Conservation (phyloP, 2,797 vertebrate genomes). For the Hyperoplus lanceolatus region DNA sequence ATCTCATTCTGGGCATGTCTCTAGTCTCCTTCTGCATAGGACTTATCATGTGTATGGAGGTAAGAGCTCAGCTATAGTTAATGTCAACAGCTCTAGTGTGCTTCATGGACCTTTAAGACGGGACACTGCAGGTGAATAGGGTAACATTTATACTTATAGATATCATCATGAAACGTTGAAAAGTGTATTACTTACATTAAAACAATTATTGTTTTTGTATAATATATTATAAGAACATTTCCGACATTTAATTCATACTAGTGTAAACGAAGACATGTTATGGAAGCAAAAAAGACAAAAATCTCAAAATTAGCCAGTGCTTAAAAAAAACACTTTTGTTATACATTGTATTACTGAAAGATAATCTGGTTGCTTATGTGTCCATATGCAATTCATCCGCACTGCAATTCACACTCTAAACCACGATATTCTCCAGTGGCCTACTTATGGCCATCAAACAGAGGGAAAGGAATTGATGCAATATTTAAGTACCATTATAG, state of each 20-base stretch:
- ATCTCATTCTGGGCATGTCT: slow-evolving; percentile 94
- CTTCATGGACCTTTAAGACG: too few relatives aligned
- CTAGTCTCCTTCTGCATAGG: slow-evolving; percentile 92
- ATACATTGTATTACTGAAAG: slow-evolving; percentile 12
- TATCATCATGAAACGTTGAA: too few relatives aligned
- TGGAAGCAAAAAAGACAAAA: too few relatives aligned
- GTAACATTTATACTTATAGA: too few relatives aligned
- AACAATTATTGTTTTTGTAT: too few relatives aligned
- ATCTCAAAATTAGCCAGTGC: neutral
- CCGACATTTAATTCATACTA: too few relatives aligned
- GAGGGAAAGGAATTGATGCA: slow-evolving; percentile 2
- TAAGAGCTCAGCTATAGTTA: slow-evolving; percentile 39
- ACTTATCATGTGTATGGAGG: slow-evolving; percentile 94
- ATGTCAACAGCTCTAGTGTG: too few relatives aligned
- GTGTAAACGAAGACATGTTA: too few relatives aligned
- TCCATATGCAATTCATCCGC: neutral
- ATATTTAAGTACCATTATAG: slow-evolving; percentile 16
- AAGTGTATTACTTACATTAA: too few relatives aligned
- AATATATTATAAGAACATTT: too few relatives aligned
- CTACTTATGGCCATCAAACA: slow-evolving; percentile 12
- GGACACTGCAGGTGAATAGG: too few relatives aligned
- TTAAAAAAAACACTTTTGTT: slow-evolving; percentile 31
- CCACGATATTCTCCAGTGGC: slow-evolving; percentile 23
- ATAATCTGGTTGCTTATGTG: slow-evolving; percentile 16
- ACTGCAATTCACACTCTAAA: neutral